Percentiles rank a stretch among this genome's conserved stretches.
These are phyloP conservation scores for Triops longicaudatus DNA, from an alignment of 1,140 invertebrate genomes.

Conservation along the genomic window DNA sequence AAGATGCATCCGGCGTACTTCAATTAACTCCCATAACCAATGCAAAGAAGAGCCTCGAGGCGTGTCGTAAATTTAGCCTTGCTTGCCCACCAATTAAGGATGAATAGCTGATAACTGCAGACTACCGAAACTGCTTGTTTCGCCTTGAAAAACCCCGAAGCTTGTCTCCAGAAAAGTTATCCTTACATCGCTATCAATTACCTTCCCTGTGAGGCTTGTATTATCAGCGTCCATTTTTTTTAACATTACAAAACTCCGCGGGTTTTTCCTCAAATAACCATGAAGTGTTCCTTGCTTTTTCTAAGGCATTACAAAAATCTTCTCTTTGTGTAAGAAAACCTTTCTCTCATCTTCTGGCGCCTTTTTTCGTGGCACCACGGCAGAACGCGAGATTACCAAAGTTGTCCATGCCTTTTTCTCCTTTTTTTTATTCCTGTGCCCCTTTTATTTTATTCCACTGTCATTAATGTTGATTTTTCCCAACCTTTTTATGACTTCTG, in stretches of 20 bases:
- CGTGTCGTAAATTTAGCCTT: constrained; percentile 10
- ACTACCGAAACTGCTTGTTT: constrained; percentile 1
- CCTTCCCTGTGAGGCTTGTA: too few relatives aligned
- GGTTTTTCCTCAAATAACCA: too few relatives aligned
- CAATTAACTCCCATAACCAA: neutral
- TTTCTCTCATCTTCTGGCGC: too few relatives aligned
- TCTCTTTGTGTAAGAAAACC: too few relatives aligned
- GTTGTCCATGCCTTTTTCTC: neutral
- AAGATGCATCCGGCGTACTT: too few relatives aligned
- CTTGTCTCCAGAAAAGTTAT: too few relatives aligned
- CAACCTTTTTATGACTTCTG: neutral
- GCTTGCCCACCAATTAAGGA: constrained; percentile 9
- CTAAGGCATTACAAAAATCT: too few relatives aligned
- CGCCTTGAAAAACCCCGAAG: neutral
- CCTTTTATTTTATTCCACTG: neutral
- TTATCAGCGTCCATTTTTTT: too few relatives aligned
- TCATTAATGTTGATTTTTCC: neutral
- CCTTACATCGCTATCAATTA: too few relatives aligned
- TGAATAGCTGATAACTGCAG: constrained; percentile 6
- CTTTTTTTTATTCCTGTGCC: neutral
- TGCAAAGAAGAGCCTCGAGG: neutral
- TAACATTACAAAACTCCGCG: too few relatives aligned
- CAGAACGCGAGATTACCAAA: neutral
- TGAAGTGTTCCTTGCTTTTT: too few relatives aligned
- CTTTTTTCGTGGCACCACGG: too few relatives aligned